Evolutionary conservation across 2,113 vertebrate genomes (phyloP), one percentile per base, ranked within the genome.

Genomic region (Neoarius graeffei): DNA sequence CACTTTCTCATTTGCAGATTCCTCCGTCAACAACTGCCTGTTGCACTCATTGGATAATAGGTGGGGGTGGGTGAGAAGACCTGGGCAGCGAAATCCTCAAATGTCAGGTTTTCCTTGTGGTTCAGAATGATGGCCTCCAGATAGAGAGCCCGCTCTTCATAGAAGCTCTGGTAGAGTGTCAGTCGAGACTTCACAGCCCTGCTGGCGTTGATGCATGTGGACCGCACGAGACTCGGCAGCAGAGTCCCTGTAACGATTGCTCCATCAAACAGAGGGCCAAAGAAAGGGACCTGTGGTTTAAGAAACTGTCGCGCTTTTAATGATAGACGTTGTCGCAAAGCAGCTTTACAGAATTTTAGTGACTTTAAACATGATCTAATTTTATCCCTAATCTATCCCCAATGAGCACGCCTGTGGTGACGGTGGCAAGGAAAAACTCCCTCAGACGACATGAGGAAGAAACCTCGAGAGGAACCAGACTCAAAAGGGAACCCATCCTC

Each of bases 91-190:
- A 99, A 99, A 94, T 99, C 98, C 93, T 99, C 98, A 87, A 99
- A 99, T 25, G 97, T 98, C 97, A 98, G 97, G 89, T 97, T 96
- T 94, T 99, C 98, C 84, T 97, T 96, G 91, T 99, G 98, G 95
- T 98, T 98, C 95, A 98, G 97, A 93, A 99, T 97, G 94, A 99
- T 98, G 93, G 97, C 98, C 95, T 99, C 98, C 48, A 99, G 95
- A 89, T 99, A 99, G 90, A 98, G 96, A 48, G 98, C 98, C 89
- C 98, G 94, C 86, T 99, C 98, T 92, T 99, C 98, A 0, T 99
- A 99, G 94, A 99, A 99, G 95, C 97, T 99, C 96, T 99, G 98
- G 95, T 98, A 99, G 86, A 99, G 98, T 0, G 98, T 97, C 92
- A 99, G 97, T 79, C 97, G 97, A 67, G 98, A 98, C 94, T 99